phyloP scores from a whole-genome alignment of 2,888 invertebrate species.

The Idaea dimidiata region DNA sequence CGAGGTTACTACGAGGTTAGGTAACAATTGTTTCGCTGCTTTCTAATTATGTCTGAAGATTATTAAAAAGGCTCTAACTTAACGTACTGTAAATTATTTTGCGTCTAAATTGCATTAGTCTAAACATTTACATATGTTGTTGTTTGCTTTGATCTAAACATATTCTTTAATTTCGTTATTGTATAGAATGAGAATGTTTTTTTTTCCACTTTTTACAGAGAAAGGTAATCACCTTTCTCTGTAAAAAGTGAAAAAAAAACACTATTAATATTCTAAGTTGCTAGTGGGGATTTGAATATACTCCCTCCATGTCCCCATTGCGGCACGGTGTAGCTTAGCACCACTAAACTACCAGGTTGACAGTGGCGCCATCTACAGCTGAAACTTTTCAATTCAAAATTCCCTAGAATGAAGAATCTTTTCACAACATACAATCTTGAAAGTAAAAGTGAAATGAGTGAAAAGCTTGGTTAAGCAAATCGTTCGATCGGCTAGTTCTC shows the following conservation, averaged over 20 bases:
- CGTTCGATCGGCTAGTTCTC: conserved; percentile 53
- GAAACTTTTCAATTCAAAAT: too few relatives aligned
- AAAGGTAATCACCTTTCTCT: background rate
- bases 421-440: too few relatives aligned
- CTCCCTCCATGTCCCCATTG: too few relatives aligned
- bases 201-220: too few relatives aligned
- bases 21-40: conserved; percentile 8
- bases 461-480: conserved; percentile 31
- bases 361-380: too few relatives aligned
- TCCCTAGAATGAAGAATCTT: too few relatives aligned
- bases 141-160: background rate
- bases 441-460: conserved; percentile 23
- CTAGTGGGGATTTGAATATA: too few relatives aligned
- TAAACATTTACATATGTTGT: too few relatives aligned
- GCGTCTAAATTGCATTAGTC: background rate
- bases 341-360: too few relatives aligned
- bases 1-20: background rate
- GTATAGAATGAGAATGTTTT: background rate
- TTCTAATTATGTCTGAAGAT: background rate
- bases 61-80: background rate
- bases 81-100: background rate
- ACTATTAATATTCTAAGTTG: too few relatives aligned
- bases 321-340: too few relatives aligned
- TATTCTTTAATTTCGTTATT: background rate
- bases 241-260: conserved; percentile 28